Conservation (phyloP, 2,113 vertebrate species). For the Gobiocypris rarus region DNA sequence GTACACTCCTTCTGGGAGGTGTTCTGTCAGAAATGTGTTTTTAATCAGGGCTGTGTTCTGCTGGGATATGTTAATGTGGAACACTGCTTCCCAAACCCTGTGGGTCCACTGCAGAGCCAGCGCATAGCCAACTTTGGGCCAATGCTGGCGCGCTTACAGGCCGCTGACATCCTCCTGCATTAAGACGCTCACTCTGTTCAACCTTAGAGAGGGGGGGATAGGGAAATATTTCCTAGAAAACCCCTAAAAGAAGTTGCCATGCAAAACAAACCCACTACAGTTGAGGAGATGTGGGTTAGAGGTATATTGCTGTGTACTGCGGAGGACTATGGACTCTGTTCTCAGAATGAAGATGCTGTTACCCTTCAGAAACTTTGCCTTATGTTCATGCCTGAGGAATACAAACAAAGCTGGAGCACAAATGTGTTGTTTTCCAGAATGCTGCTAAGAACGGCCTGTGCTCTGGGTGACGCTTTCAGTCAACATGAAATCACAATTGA, state of each 20-base stretch:
- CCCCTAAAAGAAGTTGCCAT: conserved; percentile 36
- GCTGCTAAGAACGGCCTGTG: background rate
- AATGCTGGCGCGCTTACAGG: conserved; percentile 9
- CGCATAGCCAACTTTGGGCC: conserved; percentile 26
- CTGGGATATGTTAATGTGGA: conserved; percentile 59
- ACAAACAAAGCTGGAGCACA: conserved; percentile 28
- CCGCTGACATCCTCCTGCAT: conserved; percentile 29
- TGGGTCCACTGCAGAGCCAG: conserved; percentile 56
- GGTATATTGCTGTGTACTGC: conserved; percentile 5
- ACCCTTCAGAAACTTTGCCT: background rate
- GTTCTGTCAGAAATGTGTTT: conserved; percentile 64
- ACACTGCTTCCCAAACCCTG: conserved; percentile 58
- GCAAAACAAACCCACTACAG: conserved; percentile 43
- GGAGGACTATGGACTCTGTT: background rate
- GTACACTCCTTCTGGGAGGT: conserved; percentile 38
- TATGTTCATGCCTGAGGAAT: background rate
- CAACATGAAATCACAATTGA: conserved; percentile 12
- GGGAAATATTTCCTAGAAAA: conserved; percentile 38
- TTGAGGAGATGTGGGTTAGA: conserved; percentile 18
- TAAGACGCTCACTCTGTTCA: conserved; percentile 19
- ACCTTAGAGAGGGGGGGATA: background rate
- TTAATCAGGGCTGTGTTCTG: conserved; percentile 60
- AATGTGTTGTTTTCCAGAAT: conserved; percentile 15
- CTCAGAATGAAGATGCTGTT: conserved; percentile 1
- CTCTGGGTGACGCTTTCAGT: conserved; percentile 6